phyloP scores from a whole-genome alignment of 2,888 invertebrate species.

The Athrips mouffetella region DNA sequence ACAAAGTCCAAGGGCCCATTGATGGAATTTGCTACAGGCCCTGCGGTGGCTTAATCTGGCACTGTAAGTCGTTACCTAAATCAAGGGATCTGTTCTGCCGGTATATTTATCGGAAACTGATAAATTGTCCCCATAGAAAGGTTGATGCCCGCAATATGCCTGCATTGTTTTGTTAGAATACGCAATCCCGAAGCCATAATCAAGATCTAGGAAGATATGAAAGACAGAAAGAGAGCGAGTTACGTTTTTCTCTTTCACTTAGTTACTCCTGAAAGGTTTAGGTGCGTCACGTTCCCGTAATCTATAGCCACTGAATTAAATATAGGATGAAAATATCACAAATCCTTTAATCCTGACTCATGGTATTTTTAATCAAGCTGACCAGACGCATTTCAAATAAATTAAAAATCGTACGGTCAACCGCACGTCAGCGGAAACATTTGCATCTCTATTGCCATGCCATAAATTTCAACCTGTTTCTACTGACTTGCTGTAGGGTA shows the following conservation, averaged over 20 bases:
- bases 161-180: conserved; percentile 11
- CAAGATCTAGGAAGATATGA: background rate
- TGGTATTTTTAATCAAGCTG: conserved; percentile 14
- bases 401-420: conserved; percentile 13
- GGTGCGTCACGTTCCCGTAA: too few species aligned
- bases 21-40: too few species aligned
- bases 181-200: background rate
- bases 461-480: too few species aligned
- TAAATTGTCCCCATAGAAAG: conserved; percentile 12
- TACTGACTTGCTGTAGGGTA: conserved; percentile 2
- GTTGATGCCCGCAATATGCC: conserved; percentile 5
- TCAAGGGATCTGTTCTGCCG: conserved; percentile 11
- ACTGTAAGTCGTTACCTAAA: conserved; percentile 9
- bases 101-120: conserved; percentile 17
- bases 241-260: too few species aligned
- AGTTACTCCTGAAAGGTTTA: background rate
- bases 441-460: too few species aligned
- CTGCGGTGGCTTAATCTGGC: too few species aligned
- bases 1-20: too few species aligned
- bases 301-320: background rate
- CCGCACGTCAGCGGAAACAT: too few species aligned
- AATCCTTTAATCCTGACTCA: conserved; percentile 11
- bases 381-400: conserved; percentile 16
- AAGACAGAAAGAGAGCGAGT: background rate
- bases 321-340: background rate